Evolutionary conservation across 1,140 invertebrate species (phyloP).

Genomic region (Heterodera carotae): DNA sequence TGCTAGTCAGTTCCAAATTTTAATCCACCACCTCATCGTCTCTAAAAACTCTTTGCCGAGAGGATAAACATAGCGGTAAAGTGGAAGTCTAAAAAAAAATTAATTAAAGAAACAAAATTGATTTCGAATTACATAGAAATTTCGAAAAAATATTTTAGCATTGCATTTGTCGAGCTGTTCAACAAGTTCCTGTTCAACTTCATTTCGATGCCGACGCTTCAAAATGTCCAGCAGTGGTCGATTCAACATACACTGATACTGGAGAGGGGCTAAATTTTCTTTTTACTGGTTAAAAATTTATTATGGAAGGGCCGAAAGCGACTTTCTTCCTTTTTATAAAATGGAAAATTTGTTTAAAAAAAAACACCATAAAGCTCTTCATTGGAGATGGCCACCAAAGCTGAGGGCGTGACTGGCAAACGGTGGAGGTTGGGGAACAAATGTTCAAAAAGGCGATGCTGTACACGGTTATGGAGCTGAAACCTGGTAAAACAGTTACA

Average conservation of each 20-base stretch:
- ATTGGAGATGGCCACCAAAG: background rate
- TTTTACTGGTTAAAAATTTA: background rate
- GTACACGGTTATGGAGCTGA: background rate
- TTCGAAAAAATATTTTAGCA: slow-evolving; percentile 15
- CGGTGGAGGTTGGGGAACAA: background rate
- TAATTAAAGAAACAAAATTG: background rate
- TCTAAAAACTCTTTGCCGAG: too few species aligned
- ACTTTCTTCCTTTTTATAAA: background rate
- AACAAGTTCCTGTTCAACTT: background rate
- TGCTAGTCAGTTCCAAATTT: slow-evolving; percentile 2
- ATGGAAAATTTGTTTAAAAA: background rate
- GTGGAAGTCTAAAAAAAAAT: slow-evolving; percentile 4
- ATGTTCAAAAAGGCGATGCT: background rate
- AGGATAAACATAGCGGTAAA: background rate
- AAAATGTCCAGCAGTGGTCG: background rate
- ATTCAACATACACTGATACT: background rate
- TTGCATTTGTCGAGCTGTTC: background rate
- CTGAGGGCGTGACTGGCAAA: background rate
- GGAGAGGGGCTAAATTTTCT: background rate
- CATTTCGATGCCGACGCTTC: background rate
- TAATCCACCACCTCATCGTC: background rate
- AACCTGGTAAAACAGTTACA: too few species aligned
- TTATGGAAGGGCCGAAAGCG: background rate
- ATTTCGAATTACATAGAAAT: slow-evolving; percentile 16
- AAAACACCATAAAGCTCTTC: background rate